Base-by-base conservation (phyloP, 2,113 vertebrate genomes). In the Stomatorhinus ivindoensis region DNA sequence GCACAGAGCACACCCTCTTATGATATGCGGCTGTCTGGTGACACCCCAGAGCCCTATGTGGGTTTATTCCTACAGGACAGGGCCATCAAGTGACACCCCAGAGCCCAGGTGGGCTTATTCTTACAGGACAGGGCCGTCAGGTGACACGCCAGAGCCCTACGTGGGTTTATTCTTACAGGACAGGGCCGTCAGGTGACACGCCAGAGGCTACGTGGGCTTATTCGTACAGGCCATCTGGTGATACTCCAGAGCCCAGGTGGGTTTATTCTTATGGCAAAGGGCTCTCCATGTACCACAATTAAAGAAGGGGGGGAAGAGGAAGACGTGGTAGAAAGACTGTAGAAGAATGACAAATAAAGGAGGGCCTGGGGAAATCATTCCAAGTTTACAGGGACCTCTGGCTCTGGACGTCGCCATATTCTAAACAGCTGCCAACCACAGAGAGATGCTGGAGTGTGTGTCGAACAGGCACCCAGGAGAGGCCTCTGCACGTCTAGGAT, bases 361-460 rank as follows among this genome's bases (percentile, higher is more conserved):
- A 24, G 39, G 9, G 39, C 8, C 19, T 17, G 44, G 35, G 21
- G 24, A 1, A 13, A 39, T 39, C 27, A n/a, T 91, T 91, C 93
- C 84, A 35, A 87, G 89, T 48, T 90, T 92, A 90, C 91, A 90
- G 53, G 92, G 90, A 92, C 92, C 93, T 91, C 90, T 89, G 90
- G 92, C 92, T 83, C 86, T 90, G 76, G 91, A 91, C 65, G 82
- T 88, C 90, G 90, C 91, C 84, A 90, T 92, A 91, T 91, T 93
- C 87, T 87, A 85, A 91, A 91, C 91, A 17, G 89, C 82, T 76
- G 92, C 93, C 19, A 48, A 92, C 91, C 61, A 87, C 94, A 88
- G 93, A 95, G 91, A 6, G 51, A 90, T 92, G 94, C 95, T 94
- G 92, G 94, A 9, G 47, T 17, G 90, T 92, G 91, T 88, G 88